Evolutionary conservation across 2,888 invertebrate species (phyloP).

Genomic region (Norana najaformis): DNA sequence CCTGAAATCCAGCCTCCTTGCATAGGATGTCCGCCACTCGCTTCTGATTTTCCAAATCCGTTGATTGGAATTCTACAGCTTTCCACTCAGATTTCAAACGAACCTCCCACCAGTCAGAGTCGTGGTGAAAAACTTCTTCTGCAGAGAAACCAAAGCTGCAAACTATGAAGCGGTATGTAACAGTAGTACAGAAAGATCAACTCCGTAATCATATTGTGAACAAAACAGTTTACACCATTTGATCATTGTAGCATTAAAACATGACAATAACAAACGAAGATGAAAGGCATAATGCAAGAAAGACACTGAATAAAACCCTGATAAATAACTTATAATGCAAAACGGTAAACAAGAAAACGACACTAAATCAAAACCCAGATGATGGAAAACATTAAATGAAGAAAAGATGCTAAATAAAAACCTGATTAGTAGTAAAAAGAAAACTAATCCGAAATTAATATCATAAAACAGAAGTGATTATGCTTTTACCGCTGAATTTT

Average conservation of each 20-base stretch:
- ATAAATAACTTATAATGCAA: no score
- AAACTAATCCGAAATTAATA: neutral
- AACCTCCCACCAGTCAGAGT: conserved; percentile 28
- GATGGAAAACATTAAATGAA: no score
- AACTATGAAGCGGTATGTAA: neutral
- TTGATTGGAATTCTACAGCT: neutral
- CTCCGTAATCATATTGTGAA: neutral
- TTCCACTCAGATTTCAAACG: neutral
- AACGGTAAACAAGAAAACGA: no score
- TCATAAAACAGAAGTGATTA: neutral
- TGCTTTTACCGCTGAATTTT: neutral
- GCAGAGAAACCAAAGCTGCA: neutral
- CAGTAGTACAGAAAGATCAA: neutral
- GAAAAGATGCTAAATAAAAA: no score
- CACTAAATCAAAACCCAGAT: no score
- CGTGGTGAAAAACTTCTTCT: conserved; percentile 4
- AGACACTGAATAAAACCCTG: no score
- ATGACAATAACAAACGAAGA: neutral
- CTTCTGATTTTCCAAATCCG: neutral
- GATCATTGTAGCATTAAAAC: neutral
- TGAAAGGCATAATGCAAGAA: neutral
- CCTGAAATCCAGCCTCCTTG: conserved; percentile 29
- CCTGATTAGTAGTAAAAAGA: neutral
- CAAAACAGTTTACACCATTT: neutral
- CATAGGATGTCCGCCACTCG: conserved; percentile 24